Conservation (phyloP, 2,113 vertebrate species). For the Mus pahari region DNA sequence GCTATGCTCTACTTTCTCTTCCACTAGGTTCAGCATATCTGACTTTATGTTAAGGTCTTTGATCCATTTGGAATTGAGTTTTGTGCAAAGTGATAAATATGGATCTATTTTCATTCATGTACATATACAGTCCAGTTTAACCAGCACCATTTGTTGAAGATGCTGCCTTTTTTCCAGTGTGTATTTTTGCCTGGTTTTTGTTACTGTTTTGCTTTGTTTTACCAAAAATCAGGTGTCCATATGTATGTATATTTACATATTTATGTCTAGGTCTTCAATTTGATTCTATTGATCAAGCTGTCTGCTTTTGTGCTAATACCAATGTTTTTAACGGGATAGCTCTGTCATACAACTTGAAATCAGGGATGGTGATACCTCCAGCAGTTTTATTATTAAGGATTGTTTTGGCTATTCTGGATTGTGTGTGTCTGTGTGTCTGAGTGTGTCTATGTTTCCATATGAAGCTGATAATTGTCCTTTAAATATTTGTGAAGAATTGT, state of each 20-base stretch:
- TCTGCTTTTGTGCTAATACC: background rate
- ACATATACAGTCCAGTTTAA: background rate
- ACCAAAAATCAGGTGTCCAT: background rate
- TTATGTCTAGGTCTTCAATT: background rate
- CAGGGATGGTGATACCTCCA: background rate
- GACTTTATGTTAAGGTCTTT: background rate
- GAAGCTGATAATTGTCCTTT: background rate
- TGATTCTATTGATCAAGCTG: background rate
- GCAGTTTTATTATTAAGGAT: background rate
- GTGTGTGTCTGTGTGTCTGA: no score
- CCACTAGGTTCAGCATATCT: no score
- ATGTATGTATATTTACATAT: background rate
- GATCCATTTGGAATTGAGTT: background rate
- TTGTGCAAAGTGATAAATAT: background rate
- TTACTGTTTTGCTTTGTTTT: background rate
- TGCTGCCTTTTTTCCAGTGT: background rate
- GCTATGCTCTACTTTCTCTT: no score
- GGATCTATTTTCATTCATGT: background rate
- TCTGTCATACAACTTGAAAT: background rate
- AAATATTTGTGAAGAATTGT: background rate
- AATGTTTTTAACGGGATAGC: background rate
- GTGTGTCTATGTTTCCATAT: background rate
- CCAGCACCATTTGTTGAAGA: background rate
- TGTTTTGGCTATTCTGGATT: background rate
- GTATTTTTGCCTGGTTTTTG: background rate